Conservation (phyloP, 1,140 invertebrate species). For the Penaeus vannamei region DNA sequence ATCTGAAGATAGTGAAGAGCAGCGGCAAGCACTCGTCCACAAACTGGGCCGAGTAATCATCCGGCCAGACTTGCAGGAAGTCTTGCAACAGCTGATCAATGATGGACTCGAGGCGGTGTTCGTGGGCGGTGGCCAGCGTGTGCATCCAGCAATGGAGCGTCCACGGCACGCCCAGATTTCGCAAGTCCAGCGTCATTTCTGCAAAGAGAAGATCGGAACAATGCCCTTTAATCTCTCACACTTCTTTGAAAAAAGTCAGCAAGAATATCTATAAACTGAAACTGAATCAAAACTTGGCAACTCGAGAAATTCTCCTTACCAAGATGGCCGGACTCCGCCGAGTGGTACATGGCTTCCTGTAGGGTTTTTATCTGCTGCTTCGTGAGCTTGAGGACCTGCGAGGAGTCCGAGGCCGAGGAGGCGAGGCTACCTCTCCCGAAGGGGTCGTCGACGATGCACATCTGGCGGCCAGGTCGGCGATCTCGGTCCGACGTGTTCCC, state of each 20-base stretch:
- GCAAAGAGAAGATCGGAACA: neutral
- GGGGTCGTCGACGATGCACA: slow-evolving; percentile 61
- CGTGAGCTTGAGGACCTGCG: slow-evolving; percentile 76
- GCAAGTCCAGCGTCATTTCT: slow-evolving; percentile 89
- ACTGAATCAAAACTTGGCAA: neutral
- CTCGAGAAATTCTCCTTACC: slow-evolving; percentile 74
- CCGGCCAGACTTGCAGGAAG: slow-evolving; percentile 88
- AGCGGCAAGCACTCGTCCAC: slow-evolving; percentile 91
- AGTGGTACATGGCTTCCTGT: slow-evolving; percentile 94
- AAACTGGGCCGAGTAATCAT: slow-evolving; percentile 88
- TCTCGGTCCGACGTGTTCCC: slow-evolving; percentile 70
- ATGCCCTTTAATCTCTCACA: neutral
- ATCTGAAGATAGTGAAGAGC: slow-evolving; percentile 90
- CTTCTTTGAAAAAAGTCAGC: neutral
- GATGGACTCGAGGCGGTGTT: slow-evolving; percentile 85
- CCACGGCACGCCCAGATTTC: slow-evolving; percentile 88
- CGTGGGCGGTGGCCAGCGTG: slow-evolving; percentile 87
- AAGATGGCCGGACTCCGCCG: slow-evolving; percentile 89
- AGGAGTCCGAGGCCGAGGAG: slow-evolving; percentile 55
- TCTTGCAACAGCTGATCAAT: slow-evolving; percentile 92
- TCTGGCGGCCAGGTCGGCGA: slow-evolving; percentile 49
- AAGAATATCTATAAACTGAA: neutral
- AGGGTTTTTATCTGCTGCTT: slow-evolving; percentile 87
- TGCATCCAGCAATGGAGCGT: slow-evolving; percentile 93
- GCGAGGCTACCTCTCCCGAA: slow-evolving; percentile 59